phyloP scores from a whole-genome alignment of 1,140 invertebrate genomes.

The Cryptotermes secundus region DNA sequence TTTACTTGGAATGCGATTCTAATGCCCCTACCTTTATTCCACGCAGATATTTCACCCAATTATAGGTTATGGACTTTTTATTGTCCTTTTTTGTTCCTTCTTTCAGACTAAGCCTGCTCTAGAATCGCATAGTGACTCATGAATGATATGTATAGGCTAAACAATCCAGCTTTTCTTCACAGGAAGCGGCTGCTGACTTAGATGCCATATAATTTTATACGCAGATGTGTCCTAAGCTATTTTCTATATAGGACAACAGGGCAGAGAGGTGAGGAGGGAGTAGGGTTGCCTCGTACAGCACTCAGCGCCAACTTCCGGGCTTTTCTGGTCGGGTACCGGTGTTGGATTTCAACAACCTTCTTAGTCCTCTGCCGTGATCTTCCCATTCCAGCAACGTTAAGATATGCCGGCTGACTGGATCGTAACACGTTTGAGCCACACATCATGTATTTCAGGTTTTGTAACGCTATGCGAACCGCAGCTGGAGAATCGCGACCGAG shows the following conservation, averaged over 20 bases:
- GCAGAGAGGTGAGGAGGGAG: too few species aligned
- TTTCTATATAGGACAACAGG: not conserved
- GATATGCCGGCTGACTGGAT: not conserved
- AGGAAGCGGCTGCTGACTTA: not conserved
- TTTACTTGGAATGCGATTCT: not conserved
- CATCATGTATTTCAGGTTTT: not conserved
- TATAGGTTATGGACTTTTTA: not conserved
- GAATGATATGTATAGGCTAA: not conserved
- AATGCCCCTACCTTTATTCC: not conserved
- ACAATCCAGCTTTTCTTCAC: not conserved
- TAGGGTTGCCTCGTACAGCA: not conserved
- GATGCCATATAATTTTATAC: constrained; percentile 9
- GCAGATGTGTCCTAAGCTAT: constrained; percentile 7
- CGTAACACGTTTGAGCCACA: not conserved
- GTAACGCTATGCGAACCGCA: too few species aligned
- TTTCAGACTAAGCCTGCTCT: not conserved
- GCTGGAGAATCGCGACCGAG: too few species aligned
- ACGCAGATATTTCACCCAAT: not conserved
- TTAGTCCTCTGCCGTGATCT: not conserved
- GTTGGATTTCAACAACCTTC: not conserved
- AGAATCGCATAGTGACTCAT: not conserved
- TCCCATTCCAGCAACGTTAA: not conserved
- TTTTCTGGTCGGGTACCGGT: not conserved
- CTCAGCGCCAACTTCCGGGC: constrained; percentile 11
- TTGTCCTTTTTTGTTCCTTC: not conserved